phyloP scores from a whole-genome alignment of 2,797 vertebrate genomes.

The Dipus sagitta region DNA sequence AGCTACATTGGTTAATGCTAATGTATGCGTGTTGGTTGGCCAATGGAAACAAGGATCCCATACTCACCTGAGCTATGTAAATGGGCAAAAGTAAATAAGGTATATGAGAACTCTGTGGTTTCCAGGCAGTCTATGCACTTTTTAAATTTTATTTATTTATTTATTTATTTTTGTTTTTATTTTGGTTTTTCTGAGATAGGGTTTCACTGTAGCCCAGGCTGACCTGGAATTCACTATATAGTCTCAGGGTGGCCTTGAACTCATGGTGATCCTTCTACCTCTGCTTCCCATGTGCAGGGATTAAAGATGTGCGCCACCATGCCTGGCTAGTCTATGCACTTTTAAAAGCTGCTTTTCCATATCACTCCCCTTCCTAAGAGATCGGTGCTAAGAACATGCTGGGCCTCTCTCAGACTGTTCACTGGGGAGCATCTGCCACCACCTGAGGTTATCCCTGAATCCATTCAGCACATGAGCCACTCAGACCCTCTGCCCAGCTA shows the following conservation, averaged over 20 bases:
- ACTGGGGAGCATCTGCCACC: accelerated
- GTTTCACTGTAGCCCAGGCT: too few relatives aligned
- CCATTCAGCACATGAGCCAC: neutral
- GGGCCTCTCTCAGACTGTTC: neutral
- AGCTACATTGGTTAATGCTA: neutral
- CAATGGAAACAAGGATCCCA: neutral
- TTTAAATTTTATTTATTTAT: neutral
- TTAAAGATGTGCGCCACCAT: too few relatives aligned
- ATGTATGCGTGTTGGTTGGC: neutral
- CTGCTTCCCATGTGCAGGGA: too few relatives aligned
- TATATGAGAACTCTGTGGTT: neutral
- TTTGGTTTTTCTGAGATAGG: too few relatives aligned
- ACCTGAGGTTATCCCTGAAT: neutral
- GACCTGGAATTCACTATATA: too few relatives aligned
- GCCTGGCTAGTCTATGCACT: too few relatives aligned
- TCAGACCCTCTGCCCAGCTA: neutral
- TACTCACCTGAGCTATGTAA: neutral
- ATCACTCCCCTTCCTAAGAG: neutral
- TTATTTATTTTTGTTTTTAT: too few relatives aligned
- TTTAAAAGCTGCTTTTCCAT: neutral
- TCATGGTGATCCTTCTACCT: too few relatives aligned
- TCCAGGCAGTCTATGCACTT: neutral
- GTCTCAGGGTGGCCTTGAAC: too few relatives aligned
- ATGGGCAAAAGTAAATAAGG: neutral
- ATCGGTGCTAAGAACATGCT: neutral